Percentiles rank a stretch among this genome's conserved stretches.
Conservation (phyloP, 2,113 vertebrate species). For the Colossoma macropomum region DNA sequence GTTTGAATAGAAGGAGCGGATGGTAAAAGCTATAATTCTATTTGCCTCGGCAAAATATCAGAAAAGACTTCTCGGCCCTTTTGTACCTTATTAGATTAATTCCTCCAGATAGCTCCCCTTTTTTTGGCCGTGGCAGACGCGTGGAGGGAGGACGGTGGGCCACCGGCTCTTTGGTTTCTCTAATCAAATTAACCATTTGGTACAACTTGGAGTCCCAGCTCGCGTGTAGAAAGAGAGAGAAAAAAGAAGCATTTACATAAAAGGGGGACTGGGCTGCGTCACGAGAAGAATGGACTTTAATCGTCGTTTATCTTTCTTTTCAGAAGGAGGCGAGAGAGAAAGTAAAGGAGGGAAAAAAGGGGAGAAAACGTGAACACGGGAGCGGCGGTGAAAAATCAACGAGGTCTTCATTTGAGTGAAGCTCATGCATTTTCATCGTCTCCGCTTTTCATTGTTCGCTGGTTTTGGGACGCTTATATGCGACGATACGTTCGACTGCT, state of each 20-base stretch:
- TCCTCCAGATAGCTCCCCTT: conserved; percentile 87
- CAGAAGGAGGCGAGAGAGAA: conserved; percentile 69
- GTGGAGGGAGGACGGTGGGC: conserved; percentile 94
- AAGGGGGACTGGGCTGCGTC: conserved; percentile 68
- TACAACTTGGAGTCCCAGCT: conserved; percentile 91
- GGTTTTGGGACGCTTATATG: not conserved
- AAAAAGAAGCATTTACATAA: conserved; percentile 86
- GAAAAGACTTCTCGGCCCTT: conserved; percentile 94
- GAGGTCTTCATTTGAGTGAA: conserved; percentile 20
- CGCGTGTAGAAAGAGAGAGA: conserved; percentile 84
- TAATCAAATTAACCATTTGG: conserved; percentile 99
- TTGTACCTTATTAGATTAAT: conserved; percentile 98
- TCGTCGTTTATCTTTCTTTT: conserved; percentile 66
- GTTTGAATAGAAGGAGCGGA: conserved; percentile 82
- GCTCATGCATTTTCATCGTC: conserved; percentile 18
- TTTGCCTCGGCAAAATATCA: conserved; percentile 96
- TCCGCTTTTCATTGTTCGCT: not conserved
- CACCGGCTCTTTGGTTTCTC: conserved; percentile 95
- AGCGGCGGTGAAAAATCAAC: conserved; percentile 64
- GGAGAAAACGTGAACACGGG: conserved; percentile 60
- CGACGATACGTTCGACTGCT: not conserved
- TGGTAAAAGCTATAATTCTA: conserved; percentile 92
- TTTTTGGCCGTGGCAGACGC: conserved; percentile 86
- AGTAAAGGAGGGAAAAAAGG: conserved; percentile 47
- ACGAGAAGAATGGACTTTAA: conserved; percentile 76